Percentiles rank a stretch among this genome's conserved stretches.
phyloP scores from a whole-genome alignment of 2,113 vertebrate species.

The Pogona vitticeps region DNA sequence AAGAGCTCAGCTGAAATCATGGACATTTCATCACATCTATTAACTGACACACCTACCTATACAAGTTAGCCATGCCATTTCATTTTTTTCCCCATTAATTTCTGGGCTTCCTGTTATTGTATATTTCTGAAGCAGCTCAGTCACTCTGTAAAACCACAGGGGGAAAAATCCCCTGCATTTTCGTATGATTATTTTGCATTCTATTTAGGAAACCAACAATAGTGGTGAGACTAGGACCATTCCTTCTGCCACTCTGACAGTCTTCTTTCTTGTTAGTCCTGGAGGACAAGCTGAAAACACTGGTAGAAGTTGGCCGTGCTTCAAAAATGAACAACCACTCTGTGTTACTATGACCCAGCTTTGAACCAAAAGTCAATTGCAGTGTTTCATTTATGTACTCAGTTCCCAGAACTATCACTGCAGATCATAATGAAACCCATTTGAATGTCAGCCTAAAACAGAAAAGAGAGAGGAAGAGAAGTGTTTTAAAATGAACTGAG shows the following conservation, averaged over 20 bases:
- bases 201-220: neutral
- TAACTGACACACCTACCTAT: neutral
- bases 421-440: neutral
- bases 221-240: neutral
- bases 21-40: neutral
- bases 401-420: neutral
- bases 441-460: slow-evolving; percentile 6
- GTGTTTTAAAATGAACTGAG: neutral
- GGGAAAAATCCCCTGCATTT: neutral
- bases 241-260: neutral
- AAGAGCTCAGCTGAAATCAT: neutral
- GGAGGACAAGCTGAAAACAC: neutral
- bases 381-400: slow-evolving; percentile 3
- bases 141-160: neutral
- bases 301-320: neutral
- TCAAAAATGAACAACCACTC: slow-evolving; percentile 10
- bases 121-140: neutral
- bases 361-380: slow-evolving; percentile 22
- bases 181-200: neutral
- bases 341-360: slow-evolving; percentile 19
- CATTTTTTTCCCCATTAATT: neutral
- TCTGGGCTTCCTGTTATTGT: neutral
- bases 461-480: neutral
- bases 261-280: neutral
- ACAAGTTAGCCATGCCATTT: too few species aligned